Evolutionary conservation across 2,113 vertebrate genomes (phyloP).

Genomic region (Labrus mixtus): DNA sequence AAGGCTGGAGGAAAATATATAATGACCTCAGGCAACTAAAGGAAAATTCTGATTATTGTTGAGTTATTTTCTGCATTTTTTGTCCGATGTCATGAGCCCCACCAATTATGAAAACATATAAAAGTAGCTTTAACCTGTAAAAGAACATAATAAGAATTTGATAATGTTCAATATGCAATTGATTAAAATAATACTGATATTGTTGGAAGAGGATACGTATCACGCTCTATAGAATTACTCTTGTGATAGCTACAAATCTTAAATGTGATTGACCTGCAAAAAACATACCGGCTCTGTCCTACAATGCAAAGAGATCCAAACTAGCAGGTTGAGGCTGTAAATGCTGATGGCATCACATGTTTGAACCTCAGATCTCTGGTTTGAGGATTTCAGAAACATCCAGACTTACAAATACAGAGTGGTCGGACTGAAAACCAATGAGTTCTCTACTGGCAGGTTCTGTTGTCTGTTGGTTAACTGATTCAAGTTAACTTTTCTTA

Average conservation of each 20-base stretch:
- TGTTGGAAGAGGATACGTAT: not conserved
- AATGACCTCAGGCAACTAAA: not conserved
- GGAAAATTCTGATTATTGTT: constrained; percentile 1
- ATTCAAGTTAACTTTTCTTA: constrained; percentile 5
- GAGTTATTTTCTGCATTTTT: too few relatives aligned
- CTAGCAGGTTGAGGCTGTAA: constrained; percentile 37
- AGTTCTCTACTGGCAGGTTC: constrained; percentile 22
- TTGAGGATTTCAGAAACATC: constrained; percentile 1
- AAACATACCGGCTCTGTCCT: not conserved
- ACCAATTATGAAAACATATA: not conserved
- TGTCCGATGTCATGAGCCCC: not conserved
- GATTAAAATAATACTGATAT: constrained; percentile 1
- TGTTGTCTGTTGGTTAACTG: constrained; percentile 10
- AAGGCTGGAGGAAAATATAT: constrained; percentile 19
- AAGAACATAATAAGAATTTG: not conserved
- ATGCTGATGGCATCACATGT: constrained; percentile 37
- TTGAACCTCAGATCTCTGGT: constrained; percentile 32
- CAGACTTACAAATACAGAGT: not conserved
- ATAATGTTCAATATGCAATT: not conserved
- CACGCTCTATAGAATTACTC: constrained; percentile 3
- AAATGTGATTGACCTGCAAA: constrained; percentile 8
- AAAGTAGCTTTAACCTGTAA: not conserved
- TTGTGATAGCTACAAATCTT: constrained; percentile 29
- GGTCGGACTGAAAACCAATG: constrained; percentile 12
- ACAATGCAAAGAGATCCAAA: constrained; percentile 45